Percentiles rank a stretch among this genome's conserved stretches.
phyloP scores from a whole-genome alignment of 1,140 invertebrate species.

The Drosophila fuyamai region DNA sequence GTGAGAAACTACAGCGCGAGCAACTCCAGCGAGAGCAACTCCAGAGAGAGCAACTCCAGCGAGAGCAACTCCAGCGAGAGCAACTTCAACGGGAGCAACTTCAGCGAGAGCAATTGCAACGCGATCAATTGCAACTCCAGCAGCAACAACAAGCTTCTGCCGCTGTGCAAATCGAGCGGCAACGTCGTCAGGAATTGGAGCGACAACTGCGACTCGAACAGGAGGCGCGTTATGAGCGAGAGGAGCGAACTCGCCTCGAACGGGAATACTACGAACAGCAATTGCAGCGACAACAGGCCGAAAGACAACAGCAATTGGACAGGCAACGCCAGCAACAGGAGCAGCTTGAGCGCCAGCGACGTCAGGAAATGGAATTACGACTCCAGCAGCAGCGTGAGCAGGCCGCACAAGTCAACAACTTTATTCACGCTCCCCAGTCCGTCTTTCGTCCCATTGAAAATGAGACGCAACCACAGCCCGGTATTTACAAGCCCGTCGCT shows the following conservation, averaged over 20 bases:
- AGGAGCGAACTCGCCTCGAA: slow-evolving; percentile 63
- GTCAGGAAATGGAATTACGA: slow-evolving; percentile 42
- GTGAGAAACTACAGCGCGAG: slow-evolving; percentile 27
- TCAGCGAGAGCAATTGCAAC: slow-evolving; percentile 37
- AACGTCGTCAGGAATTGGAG: slow-evolving; percentile 68
- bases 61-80: slow-evolving; percentile 18
- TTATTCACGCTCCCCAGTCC: slow-evolving; percentile 90
- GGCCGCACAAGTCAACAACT: slow-evolving; percentile 87
- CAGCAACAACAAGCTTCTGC: slow-evolving; percentile 70
- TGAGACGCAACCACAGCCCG: slow-evolving; percentile 34
- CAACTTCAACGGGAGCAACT: slow-evolving; percentile 34
- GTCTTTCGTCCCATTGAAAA: slow-evolving; percentile 87
- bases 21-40: slow-evolving; percentile 17
- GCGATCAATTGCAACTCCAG: slow-evolving; percentile 41
- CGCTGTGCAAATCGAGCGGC: slow-evolving; percentile 66
- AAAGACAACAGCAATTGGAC: slow-evolving; percentile 66
- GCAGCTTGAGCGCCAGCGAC: slow-evolving; percentile 58
- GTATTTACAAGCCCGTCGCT: slow-evolving; percentile 76
- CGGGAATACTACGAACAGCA: slow-evolving; percentile 71
- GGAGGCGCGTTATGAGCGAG: slow-evolving; percentile 67
- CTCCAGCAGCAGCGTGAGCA: slow-evolving; percentile 35
- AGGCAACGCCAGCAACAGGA: slow-evolving; percentile 62
- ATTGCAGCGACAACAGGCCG: slow-evolving; percentile 57
- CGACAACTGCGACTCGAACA: slow-evolving; percentile 61
- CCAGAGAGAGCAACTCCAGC: slow-evolving; percentile 24